Conservation (phyloP, 2,113 vertebrate species). For the Barnardius zonarius region DNA sequence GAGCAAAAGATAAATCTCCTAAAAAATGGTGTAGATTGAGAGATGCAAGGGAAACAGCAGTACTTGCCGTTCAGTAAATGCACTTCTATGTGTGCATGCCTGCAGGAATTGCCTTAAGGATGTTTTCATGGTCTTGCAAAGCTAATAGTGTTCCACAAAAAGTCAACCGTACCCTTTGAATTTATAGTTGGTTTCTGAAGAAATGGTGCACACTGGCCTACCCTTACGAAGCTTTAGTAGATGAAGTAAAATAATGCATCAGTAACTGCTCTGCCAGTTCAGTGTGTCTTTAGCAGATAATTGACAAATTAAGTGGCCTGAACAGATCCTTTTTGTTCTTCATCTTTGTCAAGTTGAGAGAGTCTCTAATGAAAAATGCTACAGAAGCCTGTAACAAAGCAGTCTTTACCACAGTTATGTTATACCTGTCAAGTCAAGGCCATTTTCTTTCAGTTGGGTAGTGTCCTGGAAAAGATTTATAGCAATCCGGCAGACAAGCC, state of each 20-base stretch:
- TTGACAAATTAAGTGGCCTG: neutral
- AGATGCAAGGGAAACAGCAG: neutral
- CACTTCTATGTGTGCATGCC: fast-evolving
- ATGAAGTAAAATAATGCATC: neutral
- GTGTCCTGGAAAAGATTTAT: neutral
- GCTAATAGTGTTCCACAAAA: neutral
- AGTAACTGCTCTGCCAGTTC: neutral
- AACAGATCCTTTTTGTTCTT: neutral
- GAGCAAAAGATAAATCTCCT: neutral
- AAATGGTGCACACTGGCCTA: neutral
- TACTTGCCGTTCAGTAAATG: neutral
- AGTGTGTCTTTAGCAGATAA: fast-evolving
- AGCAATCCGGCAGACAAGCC: neutral
- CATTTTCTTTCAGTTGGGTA: neutral
- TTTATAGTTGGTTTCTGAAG: neutral
- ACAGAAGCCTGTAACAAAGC: neutral
- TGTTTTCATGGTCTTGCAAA: neutral
- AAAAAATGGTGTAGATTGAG: neutral
- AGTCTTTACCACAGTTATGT: neutral
- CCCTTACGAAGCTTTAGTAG: neutral
- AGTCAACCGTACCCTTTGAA: neutral
- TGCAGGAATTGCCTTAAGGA: neutral
- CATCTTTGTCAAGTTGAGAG: neutral
- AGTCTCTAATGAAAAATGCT: neutral
- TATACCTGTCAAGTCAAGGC: neutral